Percentiles rank a stretch among this genome's conserved stretches.
Evolutionary conservation across 2,797 vertebrate species (phyloP).

Genomic region (Amblyraja radiata): DNA sequence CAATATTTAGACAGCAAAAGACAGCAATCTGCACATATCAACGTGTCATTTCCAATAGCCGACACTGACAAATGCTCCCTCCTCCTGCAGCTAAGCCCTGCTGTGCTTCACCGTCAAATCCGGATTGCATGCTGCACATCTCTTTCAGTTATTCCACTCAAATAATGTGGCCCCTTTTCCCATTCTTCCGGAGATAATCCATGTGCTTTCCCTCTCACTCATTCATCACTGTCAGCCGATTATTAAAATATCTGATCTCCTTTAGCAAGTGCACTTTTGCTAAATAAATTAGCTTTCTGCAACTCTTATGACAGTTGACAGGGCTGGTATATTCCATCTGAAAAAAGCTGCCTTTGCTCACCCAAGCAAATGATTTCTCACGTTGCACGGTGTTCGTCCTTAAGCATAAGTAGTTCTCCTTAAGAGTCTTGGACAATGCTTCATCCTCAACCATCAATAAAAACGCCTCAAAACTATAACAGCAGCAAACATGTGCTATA

Average conservation of each 20-base stretch:
- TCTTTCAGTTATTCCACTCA: slow-evolving; percentile 45
- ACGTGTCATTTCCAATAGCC: slow-evolving; percentile 58
- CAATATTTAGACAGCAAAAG: slow-evolving; percentile 65
- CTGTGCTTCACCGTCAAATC: slow-evolving; percentile 47
- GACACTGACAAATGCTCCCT: slow-evolving; percentile 48
- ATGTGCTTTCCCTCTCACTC: slow-evolving; percentile 45
- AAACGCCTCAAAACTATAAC: background rate
- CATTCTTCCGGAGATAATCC: slow-evolving; percentile 47
- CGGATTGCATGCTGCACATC: slow-evolving; percentile 51
- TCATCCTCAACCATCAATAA: background rate
- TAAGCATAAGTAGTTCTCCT: background rate
- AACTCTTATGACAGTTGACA: background rate
- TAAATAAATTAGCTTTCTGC: slow-evolving; percentile 21
- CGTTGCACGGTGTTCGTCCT: background rate
- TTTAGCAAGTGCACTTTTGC: background rate
- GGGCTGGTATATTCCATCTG: background rate
- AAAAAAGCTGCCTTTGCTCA: background rate
- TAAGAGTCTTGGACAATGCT: background rate
- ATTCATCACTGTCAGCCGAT: slow-evolving; percentile 54
- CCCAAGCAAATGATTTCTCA: background rate
- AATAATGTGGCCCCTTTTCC: slow-evolving; percentile 48
- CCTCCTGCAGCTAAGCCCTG: slow-evolving; percentile 37
- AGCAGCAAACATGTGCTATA: too few relatives aligned
- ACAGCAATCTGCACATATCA: slow-evolving; percentile 56
- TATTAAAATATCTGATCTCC: slow-evolving; percentile 45